Base-by-base conservation (phyloP, 1,140 invertebrate species). In the Elymnias hypermnestra region DNA sequence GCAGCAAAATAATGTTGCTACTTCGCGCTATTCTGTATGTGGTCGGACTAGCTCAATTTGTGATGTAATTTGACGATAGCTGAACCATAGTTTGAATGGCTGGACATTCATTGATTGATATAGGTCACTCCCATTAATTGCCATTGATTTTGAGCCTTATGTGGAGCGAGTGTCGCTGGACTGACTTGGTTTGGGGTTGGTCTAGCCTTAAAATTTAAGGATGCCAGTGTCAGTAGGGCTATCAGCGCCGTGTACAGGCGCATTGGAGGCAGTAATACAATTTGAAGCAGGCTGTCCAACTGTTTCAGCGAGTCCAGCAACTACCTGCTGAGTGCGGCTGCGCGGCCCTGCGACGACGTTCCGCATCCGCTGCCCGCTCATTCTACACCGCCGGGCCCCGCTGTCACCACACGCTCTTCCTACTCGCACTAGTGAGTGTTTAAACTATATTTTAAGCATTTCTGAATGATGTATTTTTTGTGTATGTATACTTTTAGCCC, bases 301-400 rank as follows among this genome's bases (percentile, higher is more conserved):
- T 84, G 81, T 82, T 82, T 81, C 72, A 84, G 81, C 62, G 81
- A 84, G 70, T 84, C 81, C 22, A 81, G 73, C 53, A 84, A 84
- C 63, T 84, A 72, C 54, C 45, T 84, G 68, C 68, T 84, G 70
- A 73, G 67, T 38, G 77, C 73, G 39, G 77, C 77, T 4, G 60
- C 76, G 15, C 69, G 74, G 46, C 59, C 67, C 42, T 58, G 62
- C 56, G 70, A 69, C 57, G 69, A 65, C 46, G 66, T 63, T 41
- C 36, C 59, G 38, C 62, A 53, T 12, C 40, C 51, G 21, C 31
- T 38, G 42, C 49, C 14, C 41, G 36, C 19, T 21, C 42, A 29
- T 33, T 10, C 48, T 17, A 9, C 43, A n/a, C 10, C 36, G 36
- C 64, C 12, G 56, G 53, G 8, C 23, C 5, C 23, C 8, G 8